Evolutionary conservation across 2,113 vertebrate genomes (phyloP), one percentile per base, ranked within the genome.

Genomic region (Catagonus wagneri): DNA sequence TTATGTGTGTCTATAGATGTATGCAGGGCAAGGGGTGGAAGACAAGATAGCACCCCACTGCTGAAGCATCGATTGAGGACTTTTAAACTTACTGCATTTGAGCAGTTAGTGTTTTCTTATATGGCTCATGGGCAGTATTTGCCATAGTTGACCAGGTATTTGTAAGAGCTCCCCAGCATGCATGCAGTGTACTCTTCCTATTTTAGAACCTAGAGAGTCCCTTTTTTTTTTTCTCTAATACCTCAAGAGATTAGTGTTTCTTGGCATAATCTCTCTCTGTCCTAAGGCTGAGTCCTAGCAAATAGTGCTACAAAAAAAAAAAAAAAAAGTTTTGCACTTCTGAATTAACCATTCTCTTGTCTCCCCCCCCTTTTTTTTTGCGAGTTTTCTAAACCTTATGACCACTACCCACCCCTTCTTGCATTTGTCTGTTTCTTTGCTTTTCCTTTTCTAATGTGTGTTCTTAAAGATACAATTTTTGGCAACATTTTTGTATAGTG

Each of bases 61-160:
- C 7, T 16, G 32, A 60, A 13, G 19, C 23, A 14, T 13, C 74
- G 14, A 52, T 27, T 60, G 25, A 86, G 8, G 16, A 12, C 11
- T 65, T 1, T 27, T 36, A 22, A 0, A 58, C 2, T 72, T 71
- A 11, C 12, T n/a, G 19, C 6, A 32, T 16, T 11, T 15, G 25
- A 84, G 4, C 15, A n/a, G 0, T 11, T 8, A 36, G 7, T 20
- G 34, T 14, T 75, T 83, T 71, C 32, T 52, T 25, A 1, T 3
- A 78, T 2, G 11, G 54, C 23, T 17, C 25, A 32, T 78, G 11
- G 25, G 27, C 4, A 44, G 11, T 32, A 22, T 32, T 16, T 58
- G 19, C 3, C 25, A 23, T 3, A 4, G 7, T 74, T 29, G 52
- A 9, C 1, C n/a, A 34, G n/a, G 22, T 71, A 34, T 39, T 89